Evolutionary conservation across 2,888 invertebrate species (phyloP).

Genomic region (Amphipyra berbera): DNA sequence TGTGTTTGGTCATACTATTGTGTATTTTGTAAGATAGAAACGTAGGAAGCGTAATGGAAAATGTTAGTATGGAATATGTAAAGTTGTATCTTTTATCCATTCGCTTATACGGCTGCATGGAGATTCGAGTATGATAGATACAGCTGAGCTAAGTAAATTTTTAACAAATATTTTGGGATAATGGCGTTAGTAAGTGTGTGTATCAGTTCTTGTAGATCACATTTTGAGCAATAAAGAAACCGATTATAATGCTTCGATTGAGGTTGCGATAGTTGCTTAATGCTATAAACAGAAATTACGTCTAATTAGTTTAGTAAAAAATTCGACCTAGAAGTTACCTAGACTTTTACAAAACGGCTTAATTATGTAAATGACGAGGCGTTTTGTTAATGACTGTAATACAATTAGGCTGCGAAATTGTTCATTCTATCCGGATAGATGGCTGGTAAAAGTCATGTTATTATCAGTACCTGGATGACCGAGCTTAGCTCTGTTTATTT

Average conservation of each 20-base stretch:
- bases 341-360: slow-evolving; percentile 30
- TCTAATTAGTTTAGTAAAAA: slow-evolving; percentile 5
- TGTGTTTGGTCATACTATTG: slow-evolving; percentile 38
- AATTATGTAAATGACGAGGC: slow-evolving; percentile 30
- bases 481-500: too few species aligned
- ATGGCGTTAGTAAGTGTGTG: too few species aligned
- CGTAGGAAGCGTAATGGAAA: slow-evolving; percentile 23
- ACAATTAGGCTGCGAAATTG: slow-evolving; percentile 20
- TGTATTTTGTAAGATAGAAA: slow-evolving; percentile 36
- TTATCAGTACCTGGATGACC: too few species aligned
- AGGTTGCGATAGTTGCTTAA: not conserved
- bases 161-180: too few species aligned
- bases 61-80: slow-evolving; percentile 15
- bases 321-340: slow-evolving; percentile 12
- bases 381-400: slow-evolving; percentile 32
- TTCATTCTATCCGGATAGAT: slow-evolving; percentile 1
- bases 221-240: too few species aligned
- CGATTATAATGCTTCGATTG: too few species aligned
- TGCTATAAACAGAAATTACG: not conserved
- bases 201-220: too few species aligned
- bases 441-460: slow-evolving; percentile 3
- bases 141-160: too few species aligned
- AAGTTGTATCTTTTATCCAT: slow-evolving; percentile 8
- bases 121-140: too few species aligned
- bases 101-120: not conserved